phyloP scores from a whole-genome alignment of 2,113 vertebrate genomes.

The Dromiciops gliroides region DNA sequence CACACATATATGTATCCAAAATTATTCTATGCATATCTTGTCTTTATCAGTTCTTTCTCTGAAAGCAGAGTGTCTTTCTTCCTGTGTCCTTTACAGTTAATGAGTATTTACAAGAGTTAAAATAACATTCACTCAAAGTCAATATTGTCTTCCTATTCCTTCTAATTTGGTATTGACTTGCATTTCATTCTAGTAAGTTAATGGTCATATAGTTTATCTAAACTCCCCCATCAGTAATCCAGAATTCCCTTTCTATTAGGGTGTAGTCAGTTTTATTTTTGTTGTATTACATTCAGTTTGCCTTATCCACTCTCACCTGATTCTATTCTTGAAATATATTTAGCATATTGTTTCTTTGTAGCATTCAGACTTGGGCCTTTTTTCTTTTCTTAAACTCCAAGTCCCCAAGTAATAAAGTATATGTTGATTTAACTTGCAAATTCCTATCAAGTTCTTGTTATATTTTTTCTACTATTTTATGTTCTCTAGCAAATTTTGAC shows the following conservation, averaged over 20 bases:
- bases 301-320: neutral
- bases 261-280: neutral
- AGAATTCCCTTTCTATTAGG: no score
- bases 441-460: neutral
- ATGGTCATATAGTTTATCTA: neutral
- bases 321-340: neutral
- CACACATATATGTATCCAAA: no score
- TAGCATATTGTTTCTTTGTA: neutral
- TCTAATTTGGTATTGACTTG: neutral
- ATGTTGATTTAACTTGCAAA: neutral
- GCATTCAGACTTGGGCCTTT: neutral
- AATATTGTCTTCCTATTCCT: neutral
- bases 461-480: neutral
- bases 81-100: no score
- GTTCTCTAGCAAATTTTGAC: neutral
- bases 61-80: no score
- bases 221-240: neutral
- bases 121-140: no score
- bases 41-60: no score
- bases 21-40: no score
- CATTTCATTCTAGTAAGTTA: neutral
- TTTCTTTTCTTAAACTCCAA: neutral
- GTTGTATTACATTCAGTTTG: neutral
- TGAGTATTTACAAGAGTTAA: no score
- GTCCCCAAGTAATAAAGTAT: neutral